Conservation (phyloP, 2,113 vertebrate genomes). For the Austrofundulus limnaeus region DNA sequence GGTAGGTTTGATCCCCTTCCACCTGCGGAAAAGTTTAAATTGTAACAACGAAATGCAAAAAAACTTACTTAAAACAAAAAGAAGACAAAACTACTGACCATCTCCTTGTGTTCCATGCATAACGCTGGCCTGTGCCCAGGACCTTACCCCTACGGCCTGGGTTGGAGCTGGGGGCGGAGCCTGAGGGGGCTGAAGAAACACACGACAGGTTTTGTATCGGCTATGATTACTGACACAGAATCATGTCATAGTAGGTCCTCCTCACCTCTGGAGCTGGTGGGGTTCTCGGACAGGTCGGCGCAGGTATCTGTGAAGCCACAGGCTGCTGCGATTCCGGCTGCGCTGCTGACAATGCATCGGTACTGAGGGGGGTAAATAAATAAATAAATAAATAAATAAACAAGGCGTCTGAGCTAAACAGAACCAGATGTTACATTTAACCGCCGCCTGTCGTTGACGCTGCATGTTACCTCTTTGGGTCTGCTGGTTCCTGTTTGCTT, state of each 20-base stretch:
- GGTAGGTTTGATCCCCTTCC: slow-evolving; percentile 96
- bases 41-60: neutral
- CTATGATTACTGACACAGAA: neutral
- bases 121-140: slow-evolving; percentile 94
- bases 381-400: neutral
- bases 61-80: neutral
- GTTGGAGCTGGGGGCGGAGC: slow-evolving; percentile 80
- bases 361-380: slow-evolving; percentile 73
- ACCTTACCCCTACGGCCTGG: slow-evolving; percentile 86
- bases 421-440: neutral
- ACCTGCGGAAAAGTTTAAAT: slow-evolving; percentile 77
- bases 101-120: slow-evolving; percentile 93
- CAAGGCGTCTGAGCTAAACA: no score
- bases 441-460: neutral
- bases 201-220: neutral
- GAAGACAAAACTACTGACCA: slow-evolving; percentile 76
- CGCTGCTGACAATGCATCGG: slow-evolving; percentile 92
- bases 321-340: slow-evolving; percentile 93
- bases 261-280: slow-evolving; percentile 88
- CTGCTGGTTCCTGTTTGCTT: slow-evolving; percentile 94
- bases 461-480: slow-evolving; percentile 89
- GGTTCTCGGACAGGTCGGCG: slow-evolving; percentile 88
- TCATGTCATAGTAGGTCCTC: neutral
- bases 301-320: slow-evolving; percentile 91
- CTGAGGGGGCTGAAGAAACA: slow-evolving; percentile 60